Conservation (phyloP, 2,888 invertebrate species). For the Platerodrilus igneus region DNA sequence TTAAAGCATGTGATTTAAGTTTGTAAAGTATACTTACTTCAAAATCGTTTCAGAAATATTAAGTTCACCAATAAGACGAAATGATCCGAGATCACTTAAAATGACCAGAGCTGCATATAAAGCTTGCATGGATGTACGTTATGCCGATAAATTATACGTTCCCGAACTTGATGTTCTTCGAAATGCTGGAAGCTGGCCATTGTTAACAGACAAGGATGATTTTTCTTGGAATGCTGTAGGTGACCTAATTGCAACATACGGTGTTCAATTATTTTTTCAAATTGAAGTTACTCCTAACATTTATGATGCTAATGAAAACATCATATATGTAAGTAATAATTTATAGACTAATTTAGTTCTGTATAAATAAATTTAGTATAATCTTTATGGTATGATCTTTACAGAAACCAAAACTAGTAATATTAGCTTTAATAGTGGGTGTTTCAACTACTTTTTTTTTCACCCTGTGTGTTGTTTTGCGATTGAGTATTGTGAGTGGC, state of each 20-base stretch:
- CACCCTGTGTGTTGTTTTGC: too few relatives aligned
- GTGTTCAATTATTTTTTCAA: constrained; percentile 43
- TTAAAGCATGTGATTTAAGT: too few relatives aligned
- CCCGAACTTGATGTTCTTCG: constrained; percentile 40
- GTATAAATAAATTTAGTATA: background rate
- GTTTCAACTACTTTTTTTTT: too few relatives aligned
- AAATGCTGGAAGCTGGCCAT: constrained; percentile 40
- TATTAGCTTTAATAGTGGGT: too few relatives aligned
- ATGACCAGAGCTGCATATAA: constrained; percentile 43
- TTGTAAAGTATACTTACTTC: too few relatives aligned
- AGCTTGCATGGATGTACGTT: constrained; percentile 37
- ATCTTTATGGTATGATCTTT: too few relatives aligned
- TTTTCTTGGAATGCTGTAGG: constrained; percentile 41
- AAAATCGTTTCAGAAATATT: too few relatives aligned
- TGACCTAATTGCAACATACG: constrained; percentile 41
- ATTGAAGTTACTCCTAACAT: constrained; percentile 38
- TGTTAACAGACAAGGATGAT: constrained; percentile 27
- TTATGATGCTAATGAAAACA: constrained; percentile 36
- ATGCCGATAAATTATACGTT: constrained; percentile 32
- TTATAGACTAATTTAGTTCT: constrained; percentile 20
- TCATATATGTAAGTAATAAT: constrained; percentile 43
- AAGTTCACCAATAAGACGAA: too few relatives aligned
- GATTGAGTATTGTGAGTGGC: too few relatives aligned
- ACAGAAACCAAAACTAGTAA: too few relatives aligned
- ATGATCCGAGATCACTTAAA: constrained; percentile 40